Base-by-base conservation (phyloP, 2,888 invertebrate species). In the Scaptodrosophila latifasciaeformis region DNA sequence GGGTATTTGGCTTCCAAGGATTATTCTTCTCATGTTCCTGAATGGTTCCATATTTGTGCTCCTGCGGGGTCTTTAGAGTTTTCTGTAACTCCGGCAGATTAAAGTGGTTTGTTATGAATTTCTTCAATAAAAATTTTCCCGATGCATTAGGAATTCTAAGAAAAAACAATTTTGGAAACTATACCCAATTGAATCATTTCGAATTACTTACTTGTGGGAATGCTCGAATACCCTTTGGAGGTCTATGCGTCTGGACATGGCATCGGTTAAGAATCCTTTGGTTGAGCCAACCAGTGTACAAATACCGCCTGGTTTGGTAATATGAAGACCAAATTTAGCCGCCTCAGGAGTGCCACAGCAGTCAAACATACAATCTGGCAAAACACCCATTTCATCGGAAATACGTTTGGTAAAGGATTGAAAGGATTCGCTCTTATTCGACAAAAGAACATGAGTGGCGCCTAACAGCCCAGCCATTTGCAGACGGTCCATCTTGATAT, bases 281-380 rank as follows among this genome's bases (percentile, higher is more conserved):
- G n/a, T n/a, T n/a, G n/a, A n/a, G 34, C 45, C 97, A 34, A 97
- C 94, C 60, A 96, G 85, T 46, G 96, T 92, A 1, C 92, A 90
- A 49, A 89, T 89, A 31, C 97, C 97, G 12, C 96, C 96, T 0
- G 93, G 90, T 86, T 90, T 91, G 0, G 96, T 96, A 1, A 95
- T 94, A 87, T 91, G 85, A 65, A 96, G 88, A 0, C 93, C 92
- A n/a, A 93, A 84, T 37, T 92, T 88, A 35, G 93, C 90, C 45
- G 92, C 92, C 5, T 92, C 86, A 81, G 94, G 91, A 1, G 91
- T 93, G 2, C 96, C 97, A 68, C 92, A 92, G 62, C 96, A 96
- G 81, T 97, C 96, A 64, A 96, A 91, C 2, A 93, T 91, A 50
- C 92, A 88, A 59, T 93, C 91, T 0, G 92, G 92, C 49, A 88